Conservation (phyloP, 1,140 invertebrate genomes). For the Microplitis mediator region DNA sequence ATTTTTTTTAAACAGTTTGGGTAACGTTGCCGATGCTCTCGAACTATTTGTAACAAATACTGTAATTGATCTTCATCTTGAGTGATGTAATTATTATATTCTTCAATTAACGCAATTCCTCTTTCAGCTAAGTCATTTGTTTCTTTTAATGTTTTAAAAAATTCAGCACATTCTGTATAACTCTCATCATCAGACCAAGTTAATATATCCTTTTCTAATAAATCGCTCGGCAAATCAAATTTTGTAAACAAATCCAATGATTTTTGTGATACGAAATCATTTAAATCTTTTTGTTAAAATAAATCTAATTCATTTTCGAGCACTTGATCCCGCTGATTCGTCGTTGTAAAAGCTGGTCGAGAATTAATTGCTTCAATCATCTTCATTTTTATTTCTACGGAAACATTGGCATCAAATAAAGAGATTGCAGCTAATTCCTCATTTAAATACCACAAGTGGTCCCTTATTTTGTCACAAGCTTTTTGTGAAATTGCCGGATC, state of each 20-base stretch:
- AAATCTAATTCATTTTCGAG: neutral
- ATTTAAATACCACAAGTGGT: slow-evolving; percentile 26
- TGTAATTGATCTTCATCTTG: neutral
- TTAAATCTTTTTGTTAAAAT: neutral
- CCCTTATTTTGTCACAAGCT: slow-evolving; percentile 8
- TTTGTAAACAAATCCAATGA: neutral
- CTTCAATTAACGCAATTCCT: slow-evolving; percentile 1
- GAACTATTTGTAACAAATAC: neutral
- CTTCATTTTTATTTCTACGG: neutral
- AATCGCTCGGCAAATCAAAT: neutral
- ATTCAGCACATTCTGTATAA: neutral
- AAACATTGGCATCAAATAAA: neutral
- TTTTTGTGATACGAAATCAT: neutral
- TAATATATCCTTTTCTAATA: neutral
- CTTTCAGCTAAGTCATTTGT: neutral
- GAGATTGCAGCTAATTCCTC: slow-evolving; percentile 4
- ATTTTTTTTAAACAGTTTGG: neutral
- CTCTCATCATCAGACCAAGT: neutral
- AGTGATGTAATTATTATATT: neutral
- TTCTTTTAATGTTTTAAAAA: neutral
- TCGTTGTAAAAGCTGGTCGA: neutral
- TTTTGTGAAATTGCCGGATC: slow-evolving; percentile 10
- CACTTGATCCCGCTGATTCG: neutral
- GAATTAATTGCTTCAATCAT: neutral
- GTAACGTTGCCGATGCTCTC: neutral